These are phyloP conservation scores for Amiota minor DNA, from an alignment of 2,888 invertebrate species.

Conservation along the genomic window DNA sequence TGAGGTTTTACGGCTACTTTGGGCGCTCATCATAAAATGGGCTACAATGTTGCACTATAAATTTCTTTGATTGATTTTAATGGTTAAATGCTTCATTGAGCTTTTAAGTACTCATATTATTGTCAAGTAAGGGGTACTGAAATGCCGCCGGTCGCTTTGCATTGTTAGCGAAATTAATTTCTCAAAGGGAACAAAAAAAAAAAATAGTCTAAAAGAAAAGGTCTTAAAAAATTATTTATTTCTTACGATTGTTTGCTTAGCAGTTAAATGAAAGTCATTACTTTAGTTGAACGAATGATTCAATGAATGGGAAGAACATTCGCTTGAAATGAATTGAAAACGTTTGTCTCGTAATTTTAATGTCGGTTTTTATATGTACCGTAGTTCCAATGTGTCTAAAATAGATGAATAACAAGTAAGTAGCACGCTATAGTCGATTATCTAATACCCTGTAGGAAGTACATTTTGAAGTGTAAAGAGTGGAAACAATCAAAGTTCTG, in stretches of 20 bases:
- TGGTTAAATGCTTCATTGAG: constrained; percentile 70
- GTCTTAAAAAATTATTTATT: constrained; percentile 60
- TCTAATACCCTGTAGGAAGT: too few relatives aligned
- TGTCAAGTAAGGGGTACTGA: neutral
- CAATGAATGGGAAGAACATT: constrained; percentile 39
- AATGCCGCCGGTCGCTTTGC: neutral
- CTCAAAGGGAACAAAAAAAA: constrained; percentile 28
- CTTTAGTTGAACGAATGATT: constrained; percentile 4
- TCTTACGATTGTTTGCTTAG: constrained; percentile 62
- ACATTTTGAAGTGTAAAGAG: too few relatives aligned
- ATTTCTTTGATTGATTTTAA: constrained; percentile 71
- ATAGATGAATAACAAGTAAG: neutral
- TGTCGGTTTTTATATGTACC: constrained; percentile 43
- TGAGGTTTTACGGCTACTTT: constrained; percentile 16
- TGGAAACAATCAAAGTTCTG: too few relatives aligned
- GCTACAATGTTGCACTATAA: constrained; percentile 68
- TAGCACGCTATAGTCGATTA: too few relatives aligned
- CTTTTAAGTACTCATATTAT: constrained; percentile 48
- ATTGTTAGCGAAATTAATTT: constrained; percentile 69
- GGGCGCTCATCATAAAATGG: constrained; percentile 20
- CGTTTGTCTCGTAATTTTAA: constrained; percentile 59
- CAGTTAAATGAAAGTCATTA: constrained; percentile 53
- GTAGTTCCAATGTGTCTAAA: neutral
- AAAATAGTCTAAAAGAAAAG: constrained; percentile 37
- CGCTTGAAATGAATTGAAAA: constrained; percentile 41